A percentile compares a stretch with the other conserved stretches of the same genome.
Conservation (phyloP, 2,113 vertebrate species). For the Poeciliopsis turrubarensis region DNA sequence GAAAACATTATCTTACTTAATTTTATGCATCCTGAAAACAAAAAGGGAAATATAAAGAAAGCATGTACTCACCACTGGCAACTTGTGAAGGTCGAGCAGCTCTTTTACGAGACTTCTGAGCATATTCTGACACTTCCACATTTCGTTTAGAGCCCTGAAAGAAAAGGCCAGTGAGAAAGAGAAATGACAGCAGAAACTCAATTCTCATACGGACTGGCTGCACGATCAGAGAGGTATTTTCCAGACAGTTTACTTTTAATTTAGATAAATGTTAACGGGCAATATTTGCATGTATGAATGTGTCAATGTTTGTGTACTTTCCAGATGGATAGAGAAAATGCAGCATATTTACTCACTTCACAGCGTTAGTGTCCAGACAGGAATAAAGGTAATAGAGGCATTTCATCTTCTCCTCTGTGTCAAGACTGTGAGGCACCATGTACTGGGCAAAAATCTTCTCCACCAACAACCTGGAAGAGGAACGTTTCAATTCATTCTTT, state of each 20-base stretch:
- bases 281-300: background rate
- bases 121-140: constrained; percentile 99
- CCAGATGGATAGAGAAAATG: background rate
- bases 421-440: constrained; percentile 97
- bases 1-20: background rate
- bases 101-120: constrained; percentile 94
- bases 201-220: background rate
- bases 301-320: background rate
- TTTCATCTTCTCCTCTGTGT: constrained; percentile 99
- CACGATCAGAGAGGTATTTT: background rate
- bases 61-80: constrained; percentile 85
- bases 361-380: constrained; percentile 97
- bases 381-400: constrained; percentile 99
- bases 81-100: constrained; percentile 95
- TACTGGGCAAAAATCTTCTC: constrained; percentile 99
- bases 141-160: constrained; percentile 94
- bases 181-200: background rate
- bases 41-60: background rate
- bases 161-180: constrained; percentile 17
- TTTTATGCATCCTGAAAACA: background rate
- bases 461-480: constrained; percentile 87
- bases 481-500: background rate
- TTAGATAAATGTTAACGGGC: constrained; percentile 2
- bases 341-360: constrained; percentile 87
- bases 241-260: background rate